Percentiles rank a stretch among this genome's conserved stretches.
Conservation (phyloP, 2,888 invertebrate genomes). For the Tinea trinotella region DNA sequence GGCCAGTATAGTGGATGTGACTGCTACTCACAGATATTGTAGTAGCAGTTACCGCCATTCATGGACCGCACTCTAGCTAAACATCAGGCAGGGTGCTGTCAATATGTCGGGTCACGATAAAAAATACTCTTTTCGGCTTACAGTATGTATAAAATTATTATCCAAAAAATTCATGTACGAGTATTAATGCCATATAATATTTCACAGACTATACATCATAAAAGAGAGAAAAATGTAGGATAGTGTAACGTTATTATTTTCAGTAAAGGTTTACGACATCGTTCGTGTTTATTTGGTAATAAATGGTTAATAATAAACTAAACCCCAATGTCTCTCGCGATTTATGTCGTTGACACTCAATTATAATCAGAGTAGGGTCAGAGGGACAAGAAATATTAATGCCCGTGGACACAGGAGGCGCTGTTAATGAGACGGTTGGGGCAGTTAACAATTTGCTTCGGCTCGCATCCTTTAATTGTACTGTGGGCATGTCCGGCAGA, state of each 20-base stretch:
- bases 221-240: too few species aligned
- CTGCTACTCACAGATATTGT: too few species aligned
- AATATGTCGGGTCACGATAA: too few species aligned
- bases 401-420: not conserved
- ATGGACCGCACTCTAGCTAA: too few species aligned
- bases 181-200: not conserved
- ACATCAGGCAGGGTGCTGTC: too few species aligned
- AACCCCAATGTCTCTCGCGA: not conserved
- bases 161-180: too few species aligned
- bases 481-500: not conserved
- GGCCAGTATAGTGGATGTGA: too few species aligned
- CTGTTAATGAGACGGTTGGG: conserved; percentile 9
- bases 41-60: too few species aligned
- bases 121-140: too few species aligned
- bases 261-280: not conserved
- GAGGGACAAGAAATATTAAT: conserved; percentile 2
- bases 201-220: not conserved
- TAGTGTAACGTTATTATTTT: not conserved
- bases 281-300: not conserved
- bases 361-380: conserved; percentile 17
- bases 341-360: conserved; percentile 17
- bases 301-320: conserved; percentile 11
- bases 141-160: too few species aligned
- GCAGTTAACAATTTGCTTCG: not conserved
- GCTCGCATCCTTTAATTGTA: not conserved